Base-by-base conservation (phyloP, 2,888 invertebrate species). In the Thymelicus lineola region DNA sequence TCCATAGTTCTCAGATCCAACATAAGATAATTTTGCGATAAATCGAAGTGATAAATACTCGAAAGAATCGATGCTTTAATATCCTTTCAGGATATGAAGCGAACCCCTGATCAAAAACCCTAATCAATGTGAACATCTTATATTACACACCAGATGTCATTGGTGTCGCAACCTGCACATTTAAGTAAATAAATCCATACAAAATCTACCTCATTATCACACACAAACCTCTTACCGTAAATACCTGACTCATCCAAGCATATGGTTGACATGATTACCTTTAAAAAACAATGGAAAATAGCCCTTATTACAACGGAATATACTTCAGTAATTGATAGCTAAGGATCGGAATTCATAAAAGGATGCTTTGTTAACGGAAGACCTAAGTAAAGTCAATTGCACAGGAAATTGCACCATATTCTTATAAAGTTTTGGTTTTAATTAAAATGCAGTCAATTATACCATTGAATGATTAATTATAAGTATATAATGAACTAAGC, bases 161-260 rank as follows among this genome's bases (percentile, higher is more conserved):
- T 0, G 17, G 7, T 42, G 20, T 36, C 12, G 10, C 45, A n/a
- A 53, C 48, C 1, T n/a, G 4, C 6, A 4, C 17, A 45, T 35
- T 50, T 57, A 1, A 45, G 65, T 57, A 65, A 65, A 65, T 65
- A 65, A 65, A 66, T 66, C 66, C 66, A 15, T 66, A 58, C 66
- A 66, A 66, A 57, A 36, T 48, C 62, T 48, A 28, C 6, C 55
- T 48, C 48, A 65, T 57, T 65, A 57, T 48, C 57, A 10, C 45
- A 50, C 50, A 63, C 50, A 36, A 48, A 48, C 62, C 62, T 38
- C 35, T 10, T 15, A 7, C 6, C 35, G 28, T 48, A 46, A 12
- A 65, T 42, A 66, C 58, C 66, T 66, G 66, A 66, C 58, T 66
- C 66, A 66, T 58, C 53, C 63, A 38, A 15, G 58, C 66, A 58